These are phyloP conservation scores for Acrobasis suavella DNA, from an alignment of 2,888 invertebrate species.

Conservation along the genomic window DNA sequence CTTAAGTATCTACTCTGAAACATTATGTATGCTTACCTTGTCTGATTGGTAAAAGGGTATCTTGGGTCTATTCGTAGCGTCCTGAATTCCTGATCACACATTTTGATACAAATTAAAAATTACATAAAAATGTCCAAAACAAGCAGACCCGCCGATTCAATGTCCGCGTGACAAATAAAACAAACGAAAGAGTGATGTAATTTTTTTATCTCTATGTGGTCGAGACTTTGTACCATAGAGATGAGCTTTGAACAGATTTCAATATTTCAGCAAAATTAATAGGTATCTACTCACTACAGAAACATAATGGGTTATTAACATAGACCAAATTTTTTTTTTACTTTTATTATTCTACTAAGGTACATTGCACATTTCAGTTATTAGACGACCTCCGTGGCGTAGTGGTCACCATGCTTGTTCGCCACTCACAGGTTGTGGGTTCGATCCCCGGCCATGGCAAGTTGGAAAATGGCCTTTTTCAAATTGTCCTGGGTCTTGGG, in stretches of 20 bases:
- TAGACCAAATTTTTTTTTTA: too few species aligned
- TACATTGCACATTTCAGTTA: too few species aligned
- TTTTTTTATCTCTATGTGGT: constrained; percentile 27
- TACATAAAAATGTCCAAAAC: constrained; percentile 16
- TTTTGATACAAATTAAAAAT: constrained; percentile 37
- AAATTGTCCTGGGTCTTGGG: too few species aligned
- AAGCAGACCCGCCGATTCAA: not conserved
- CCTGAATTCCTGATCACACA: constrained; percentile 74
- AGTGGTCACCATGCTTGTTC: too few species aligned
- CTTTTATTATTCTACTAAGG: too few species aligned
- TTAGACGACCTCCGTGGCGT: too few species aligned
- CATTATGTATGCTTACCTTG: constrained; percentile 48
- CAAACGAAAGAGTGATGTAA: constrained; percentile 1
- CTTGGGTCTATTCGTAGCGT: constrained; percentile 71
- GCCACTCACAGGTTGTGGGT: too few species aligned
- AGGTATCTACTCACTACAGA: too few species aligned
- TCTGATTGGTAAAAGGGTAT: constrained; percentile 70
- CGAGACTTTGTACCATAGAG: not conserved
- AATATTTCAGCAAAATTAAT: not conserved
- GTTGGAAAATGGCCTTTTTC: too few species aligned
- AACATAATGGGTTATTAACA: too few species aligned
- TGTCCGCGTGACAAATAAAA: constrained; percentile 29
- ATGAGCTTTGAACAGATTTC: too few species aligned
- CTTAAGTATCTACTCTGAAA: not conserved
- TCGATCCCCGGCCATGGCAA: too few species aligned